Conservation (phyloP, 2,797 vertebrate genomes). For the Pelochelys cantorii region DNA sequence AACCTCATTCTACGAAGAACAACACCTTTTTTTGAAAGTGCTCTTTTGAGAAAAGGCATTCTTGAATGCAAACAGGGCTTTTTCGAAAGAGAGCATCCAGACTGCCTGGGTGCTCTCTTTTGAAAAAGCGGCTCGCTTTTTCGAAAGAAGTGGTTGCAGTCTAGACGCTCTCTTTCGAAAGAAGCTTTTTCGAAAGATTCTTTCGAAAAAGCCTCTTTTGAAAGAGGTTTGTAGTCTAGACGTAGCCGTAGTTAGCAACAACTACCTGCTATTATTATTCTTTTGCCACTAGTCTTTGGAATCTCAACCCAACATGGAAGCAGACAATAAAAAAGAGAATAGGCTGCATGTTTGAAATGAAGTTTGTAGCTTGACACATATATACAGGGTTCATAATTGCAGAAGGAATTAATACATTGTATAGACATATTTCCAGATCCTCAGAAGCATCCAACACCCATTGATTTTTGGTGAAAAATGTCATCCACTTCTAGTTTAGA, state of each 20-base stretch:
- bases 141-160: no score
- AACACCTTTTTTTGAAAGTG: no score
- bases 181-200: no score
- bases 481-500: not conserved
- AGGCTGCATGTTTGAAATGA: not conserved
- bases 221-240: no score
- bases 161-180: no score
- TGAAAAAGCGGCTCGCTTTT: no score
- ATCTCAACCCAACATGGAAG: not conserved
- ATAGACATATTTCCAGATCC: not conserved
- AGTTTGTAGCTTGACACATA: not conserved
- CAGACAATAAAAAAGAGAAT: not conserved
- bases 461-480: not conserved
- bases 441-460: not conserved
- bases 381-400: not conserved
- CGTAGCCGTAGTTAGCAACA: not conserved
- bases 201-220: no score
- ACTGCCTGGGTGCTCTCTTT: no score
- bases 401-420: not conserved
- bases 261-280: not conserved
- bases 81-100: no score
- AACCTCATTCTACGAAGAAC: no score
- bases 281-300: not conserved
- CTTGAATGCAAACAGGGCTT: no score
- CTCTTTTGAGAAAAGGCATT: no score